phyloP scores from a whole-genome alignment of 37 sponge, comb jelly and placozoan genomes.

The Cladorhizidae sp. region DNA sequence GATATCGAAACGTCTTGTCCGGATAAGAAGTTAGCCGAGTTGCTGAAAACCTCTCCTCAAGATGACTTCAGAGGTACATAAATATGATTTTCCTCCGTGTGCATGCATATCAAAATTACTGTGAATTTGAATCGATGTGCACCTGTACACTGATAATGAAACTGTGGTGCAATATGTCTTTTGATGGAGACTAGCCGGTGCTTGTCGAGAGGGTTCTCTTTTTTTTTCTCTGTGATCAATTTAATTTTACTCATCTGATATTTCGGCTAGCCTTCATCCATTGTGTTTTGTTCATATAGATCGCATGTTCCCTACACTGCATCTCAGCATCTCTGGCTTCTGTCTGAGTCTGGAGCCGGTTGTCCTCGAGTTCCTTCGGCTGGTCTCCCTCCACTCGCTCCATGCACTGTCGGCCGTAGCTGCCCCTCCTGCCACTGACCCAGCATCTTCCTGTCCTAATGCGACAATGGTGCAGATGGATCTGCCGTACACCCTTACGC shows the following conservation, averaged over 20 bases:
- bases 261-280: too few relatives aligned
- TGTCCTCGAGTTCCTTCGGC: slow-evolving; percentile 21
- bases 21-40: slow-evolving; percentile 29
- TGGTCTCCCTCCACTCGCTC: slow-evolving; percentile 13
- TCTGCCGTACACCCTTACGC: slow-evolving; percentile 2
- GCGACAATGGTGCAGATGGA: background rate
- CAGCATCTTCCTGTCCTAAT: background rate
- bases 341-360: slow-evolving; percentile 19
- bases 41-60: slow-evolving; percentile 21
- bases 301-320: slow-evolving; percentile 22
- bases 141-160: too few relatives aligned
- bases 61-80: slow-evolving; percentile 17
- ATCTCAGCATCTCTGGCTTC: slow-evolving; percentile 28
- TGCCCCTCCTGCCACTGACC: background rate
- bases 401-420: background rate
- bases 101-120: too few relatives aligned
- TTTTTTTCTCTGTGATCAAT: too few relatives aligned
- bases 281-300: slow-evolving; percentile 1
- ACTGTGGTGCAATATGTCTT: too few relatives aligned
- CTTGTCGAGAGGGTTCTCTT: too few relatives aligned
- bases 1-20: background rate
- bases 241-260: too few relatives aligned
- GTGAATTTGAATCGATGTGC: too few relatives aligned
- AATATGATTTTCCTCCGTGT: too few relatives aligned
- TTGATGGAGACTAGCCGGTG: too few relatives aligned